phyloP scores from a whole-genome alignment of 2,888 invertebrate species.

The Dynastes tityus region DNA sequence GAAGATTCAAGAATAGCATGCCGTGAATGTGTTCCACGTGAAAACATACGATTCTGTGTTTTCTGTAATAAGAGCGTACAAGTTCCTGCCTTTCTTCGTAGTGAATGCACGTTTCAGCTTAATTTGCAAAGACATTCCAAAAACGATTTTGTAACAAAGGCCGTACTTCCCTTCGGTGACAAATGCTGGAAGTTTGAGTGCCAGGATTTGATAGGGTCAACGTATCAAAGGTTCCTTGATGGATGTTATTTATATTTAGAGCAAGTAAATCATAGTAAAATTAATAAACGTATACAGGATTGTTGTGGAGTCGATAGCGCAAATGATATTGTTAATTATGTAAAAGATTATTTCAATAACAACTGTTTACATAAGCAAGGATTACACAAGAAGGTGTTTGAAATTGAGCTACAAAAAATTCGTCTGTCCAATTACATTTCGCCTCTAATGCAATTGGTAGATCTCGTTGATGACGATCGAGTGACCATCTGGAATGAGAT shows the following conservation, averaged over 20 bases:
- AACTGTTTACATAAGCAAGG: not conserved
- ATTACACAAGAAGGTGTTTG: not conserved
- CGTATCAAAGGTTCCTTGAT: not conserved
- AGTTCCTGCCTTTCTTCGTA: not conserved
- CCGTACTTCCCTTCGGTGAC: not conserved
- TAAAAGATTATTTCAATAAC: not conserved
- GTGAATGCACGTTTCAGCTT: not conserved
- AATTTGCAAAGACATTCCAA: not conserved
- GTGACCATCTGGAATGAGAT: not conserved
- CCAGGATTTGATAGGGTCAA: not conserved
- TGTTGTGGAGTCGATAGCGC: not conserved
- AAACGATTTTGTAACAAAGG: not conserved
- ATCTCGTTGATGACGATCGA: not conserved
- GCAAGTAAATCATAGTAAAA: not conserved
- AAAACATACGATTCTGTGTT: not conserved
- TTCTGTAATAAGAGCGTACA: not conserved
- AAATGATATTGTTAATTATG: not conserved
- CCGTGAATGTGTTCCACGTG: not conserved
- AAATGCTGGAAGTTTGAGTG: not conserved
- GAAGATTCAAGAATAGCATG: not conserved
- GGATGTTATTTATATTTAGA: not conserved
- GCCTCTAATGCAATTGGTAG: not conserved
- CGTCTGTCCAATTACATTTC: not conserved
- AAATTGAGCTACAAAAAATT: not conserved
- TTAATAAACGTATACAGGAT: not conserved